phyloP scores from a whole-genome alignment of 2,797 vertebrate genomes.

The Epinephelus coioides region DNA sequence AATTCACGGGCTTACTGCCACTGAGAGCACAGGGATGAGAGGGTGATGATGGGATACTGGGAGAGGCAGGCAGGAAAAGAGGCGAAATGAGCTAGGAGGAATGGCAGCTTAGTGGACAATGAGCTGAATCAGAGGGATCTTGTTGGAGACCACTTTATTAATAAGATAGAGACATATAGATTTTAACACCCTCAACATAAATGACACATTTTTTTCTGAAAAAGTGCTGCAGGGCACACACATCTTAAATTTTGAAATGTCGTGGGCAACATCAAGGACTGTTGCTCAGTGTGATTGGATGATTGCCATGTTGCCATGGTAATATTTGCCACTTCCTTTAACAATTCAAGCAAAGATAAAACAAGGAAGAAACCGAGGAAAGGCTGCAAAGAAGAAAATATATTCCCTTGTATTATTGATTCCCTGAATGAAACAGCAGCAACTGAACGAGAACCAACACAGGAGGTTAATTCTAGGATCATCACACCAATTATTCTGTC shows the following conservation, averaged over 20 bases:
- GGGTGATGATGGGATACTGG: slow-evolving; percentile 40
- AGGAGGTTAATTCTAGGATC: not conserved
- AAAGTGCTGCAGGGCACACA: slow-evolving; percentile 1
- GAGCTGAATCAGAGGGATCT: not conserved
- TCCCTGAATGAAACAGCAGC: slow-evolving; percentile 13
- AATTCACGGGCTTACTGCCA: slow-evolving; percentile 66
- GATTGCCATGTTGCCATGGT: slow-evolving; percentile 46
- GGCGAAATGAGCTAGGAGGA: slow-evolving; percentile 7
- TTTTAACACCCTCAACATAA: slow-evolving; percentile 5
- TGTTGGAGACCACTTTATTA: not conserved
- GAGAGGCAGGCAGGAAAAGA: slow-evolving; percentile 18
- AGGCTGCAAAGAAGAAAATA: slow-evolving; percentile 17
- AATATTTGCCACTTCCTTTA: slow-evolving; percentile 41
- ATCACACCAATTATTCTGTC: not conserved
- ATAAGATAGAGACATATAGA: not conserved
- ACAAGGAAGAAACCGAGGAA: not conserved
- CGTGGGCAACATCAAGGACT: slow-evolving; percentile 28
- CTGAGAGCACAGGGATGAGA: slow-evolving; percentile 56
- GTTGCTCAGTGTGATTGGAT: slow-evolving; percentile 26
- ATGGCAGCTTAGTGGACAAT: not conserved
- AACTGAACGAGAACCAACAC: not conserved
- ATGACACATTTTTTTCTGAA: slow-evolving; percentile 18
- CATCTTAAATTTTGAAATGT: slow-evolving; percentile 26
- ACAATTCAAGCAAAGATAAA: slow-evolving; percentile 18
- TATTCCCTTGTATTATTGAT: not conserved